Evolutionary conservation across 37 sponge, comb jelly and placozoan species (phyloP).

Genomic region (Beroe ovata): DNA sequence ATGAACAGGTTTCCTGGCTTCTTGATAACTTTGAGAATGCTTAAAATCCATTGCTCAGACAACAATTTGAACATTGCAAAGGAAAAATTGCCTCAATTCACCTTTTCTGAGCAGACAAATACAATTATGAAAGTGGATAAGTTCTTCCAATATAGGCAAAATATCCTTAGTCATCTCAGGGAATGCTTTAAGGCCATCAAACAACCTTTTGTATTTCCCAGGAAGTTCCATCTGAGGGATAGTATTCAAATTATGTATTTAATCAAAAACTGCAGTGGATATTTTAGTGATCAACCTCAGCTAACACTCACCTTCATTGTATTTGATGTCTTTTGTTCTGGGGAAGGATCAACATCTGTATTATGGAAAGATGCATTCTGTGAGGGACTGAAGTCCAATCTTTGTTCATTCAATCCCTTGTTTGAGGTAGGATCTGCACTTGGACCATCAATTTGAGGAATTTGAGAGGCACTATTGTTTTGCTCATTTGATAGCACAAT

Average conservation of each 20-base stretch:
- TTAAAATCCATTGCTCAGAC: too few relatives aligned
- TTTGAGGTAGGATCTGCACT: neutral
- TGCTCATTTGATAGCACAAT: too few relatives aligned
- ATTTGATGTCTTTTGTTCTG: too few relatives aligned
- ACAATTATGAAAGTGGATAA: conserved; percentile 45
- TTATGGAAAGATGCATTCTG: too few relatives aligned
- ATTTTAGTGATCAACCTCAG: too few relatives aligned
- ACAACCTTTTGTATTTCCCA: conserved; percentile 20
- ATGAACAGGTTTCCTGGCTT: too few relatives aligned
- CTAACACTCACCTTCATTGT: too few relatives aligned
- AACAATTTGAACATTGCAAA: too few relatives aligned
- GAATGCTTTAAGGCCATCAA: conserved; percentile 21
- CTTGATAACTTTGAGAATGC: too few relatives aligned
- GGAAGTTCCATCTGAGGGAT: conserved; percentile 51
- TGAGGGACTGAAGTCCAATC: neutral
- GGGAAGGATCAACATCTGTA: too few relatives aligned
- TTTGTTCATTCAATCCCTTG: neutral
- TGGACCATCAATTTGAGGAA: neutral
- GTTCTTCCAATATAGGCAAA: conserved; percentile 17
- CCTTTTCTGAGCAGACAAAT: conserved; percentile 38
- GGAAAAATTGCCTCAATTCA: neutral
- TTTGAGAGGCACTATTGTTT: neutral
- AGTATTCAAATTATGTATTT: too few relatives aligned
- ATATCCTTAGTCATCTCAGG: conserved; percentile 18
- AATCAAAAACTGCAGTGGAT: too few relatives aligned